Evolutionary conservation across 2,888 invertebrate genomes (phyloP), one percentile per base, ranked within the genome.

Genomic region (Drosophila differens): DNA sequence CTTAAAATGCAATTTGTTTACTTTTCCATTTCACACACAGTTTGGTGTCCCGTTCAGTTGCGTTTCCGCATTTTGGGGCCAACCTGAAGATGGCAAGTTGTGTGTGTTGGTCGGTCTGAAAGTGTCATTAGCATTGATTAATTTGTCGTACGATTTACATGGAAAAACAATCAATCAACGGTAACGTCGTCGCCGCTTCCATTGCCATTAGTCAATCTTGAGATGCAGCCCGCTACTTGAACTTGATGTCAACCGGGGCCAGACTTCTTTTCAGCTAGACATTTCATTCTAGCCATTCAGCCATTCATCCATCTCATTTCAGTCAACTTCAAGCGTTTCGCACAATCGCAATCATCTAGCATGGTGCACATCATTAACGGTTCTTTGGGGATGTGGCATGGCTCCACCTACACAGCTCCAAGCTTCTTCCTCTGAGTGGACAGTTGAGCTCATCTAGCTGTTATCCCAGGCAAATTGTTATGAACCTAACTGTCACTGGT

Each of bases 61-160:
- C 33, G 39, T 22, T 55, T 55, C 52, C 37, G 63, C 70, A 35
- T 44, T 49, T 68, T 28, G 74, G 62, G 14, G 28, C 63, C 41
- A 68, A 83, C 84, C 82, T 81, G 86, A 74, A 74, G 69, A 53
- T 82, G 82, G 79, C 73, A 78, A 74, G 74, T 77, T 47, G 47
- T 47, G 47, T 77, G 81, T 79, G 25, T 81, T 70, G 57, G 57
- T 76, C 69, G 71, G 74, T 70, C 80, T 75, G 79, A 87, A 91
- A 89, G 91, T 93, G 93, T 93, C 93, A 93, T 93, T 93, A 93
- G 93, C 93, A 93, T 93, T 93, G 93, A 93, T 93, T 93, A 93
- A 93, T 93, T 93, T 88, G 89, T 91, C 81, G 71, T 81, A 81
- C 78, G 87, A 92, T 92, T 91, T 91, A 89, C 89, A 89, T 87